Conservation (phyloP, 2,888 invertebrate species). For the Xestia sexstrigata region DNA sequence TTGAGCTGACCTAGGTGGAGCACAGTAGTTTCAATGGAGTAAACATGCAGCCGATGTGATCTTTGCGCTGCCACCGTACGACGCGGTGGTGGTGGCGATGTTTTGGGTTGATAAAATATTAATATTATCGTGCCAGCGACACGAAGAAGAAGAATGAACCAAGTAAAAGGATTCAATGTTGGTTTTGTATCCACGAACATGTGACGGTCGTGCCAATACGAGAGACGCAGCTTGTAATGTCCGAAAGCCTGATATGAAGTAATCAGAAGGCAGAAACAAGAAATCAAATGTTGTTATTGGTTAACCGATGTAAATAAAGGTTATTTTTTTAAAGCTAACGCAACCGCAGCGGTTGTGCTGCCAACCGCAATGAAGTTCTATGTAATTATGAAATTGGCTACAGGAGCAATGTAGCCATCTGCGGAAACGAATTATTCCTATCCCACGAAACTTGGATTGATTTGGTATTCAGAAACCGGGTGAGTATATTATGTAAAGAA, state of each 20-base stretch:
- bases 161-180: neutral
- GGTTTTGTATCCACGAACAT: neutral
- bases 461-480: neutral
- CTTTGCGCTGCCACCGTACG: too few relatives aligned
- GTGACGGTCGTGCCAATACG: neutral
- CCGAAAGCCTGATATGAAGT: neutral
- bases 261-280: neutral
- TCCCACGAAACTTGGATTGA: neutral
- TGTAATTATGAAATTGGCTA: neutral
- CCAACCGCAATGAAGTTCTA: neutral
- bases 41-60: too few relatives aligned
- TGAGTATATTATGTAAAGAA: neutral
- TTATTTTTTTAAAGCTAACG: neutral
- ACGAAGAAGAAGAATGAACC: too few relatives aligned
- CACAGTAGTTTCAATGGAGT: too few relatives aligned
- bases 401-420: neutral
- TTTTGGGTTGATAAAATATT: too few relatives aligned
- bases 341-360: neutral
- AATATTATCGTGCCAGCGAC: too few relatives aligned
- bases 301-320: neutral
- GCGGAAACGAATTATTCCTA: neutral
- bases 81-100: too few relatives aligned
- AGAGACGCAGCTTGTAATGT: neutral
- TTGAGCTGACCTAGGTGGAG: too few relatives aligned
- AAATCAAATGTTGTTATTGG: neutral